Conservation (phyloP, 2,888 invertebrate species). For the Abrostola triplasia region DNA sequence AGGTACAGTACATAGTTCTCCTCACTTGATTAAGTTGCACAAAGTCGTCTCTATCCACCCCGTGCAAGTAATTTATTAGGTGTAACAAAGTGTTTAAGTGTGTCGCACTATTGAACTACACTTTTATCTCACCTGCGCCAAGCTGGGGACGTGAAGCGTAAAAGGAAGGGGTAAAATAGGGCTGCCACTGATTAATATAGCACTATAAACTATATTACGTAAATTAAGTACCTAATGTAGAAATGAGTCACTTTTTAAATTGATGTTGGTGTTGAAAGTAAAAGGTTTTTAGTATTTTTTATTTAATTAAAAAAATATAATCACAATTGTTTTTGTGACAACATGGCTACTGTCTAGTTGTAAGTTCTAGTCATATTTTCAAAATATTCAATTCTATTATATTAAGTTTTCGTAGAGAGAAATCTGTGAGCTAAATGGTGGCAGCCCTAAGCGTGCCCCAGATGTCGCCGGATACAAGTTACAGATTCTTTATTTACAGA, state of each 20-base stretch:
- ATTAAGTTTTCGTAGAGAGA: too few relatives aligned
- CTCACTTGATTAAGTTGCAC: conserved; percentile 18
- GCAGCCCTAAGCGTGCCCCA: conserved; percentile 38
- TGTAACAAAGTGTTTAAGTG: conserved; percentile 49
- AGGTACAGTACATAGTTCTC: too few relatives aligned
- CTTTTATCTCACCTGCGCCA: conserved; percentile 59
- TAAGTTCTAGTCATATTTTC: too few relatives aligned
- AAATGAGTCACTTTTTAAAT: too few relatives aligned
- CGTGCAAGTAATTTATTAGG: conserved; percentile 46
- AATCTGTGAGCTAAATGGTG: conserved; percentile 3
- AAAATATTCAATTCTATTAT: too few relatives aligned
- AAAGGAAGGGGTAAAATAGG: conserved; percentile 25
- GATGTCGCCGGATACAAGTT: conserved; percentile 47
- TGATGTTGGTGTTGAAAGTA: too few relatives aligned
- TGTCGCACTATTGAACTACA: conserved; percentile 50
- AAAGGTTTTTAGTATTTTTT: too few relatives aligned
- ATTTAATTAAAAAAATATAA: too few relatives aligned
- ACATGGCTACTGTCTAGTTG: too few relatives aligned
- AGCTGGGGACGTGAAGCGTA: conserved; percentile 10
- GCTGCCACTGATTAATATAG: conserved; percentile 2
- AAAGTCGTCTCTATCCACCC: conserved; percentile 19
- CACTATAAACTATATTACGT: background rate
- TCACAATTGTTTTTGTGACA: too few relatives aligned
- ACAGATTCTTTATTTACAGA: conserved; percentile 57
- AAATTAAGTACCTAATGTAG: too few relatives aligned